phyloP scores from a whole-genome alignment of 1,140 invertebrate species.

The Bombyx mandarina region DNA sequence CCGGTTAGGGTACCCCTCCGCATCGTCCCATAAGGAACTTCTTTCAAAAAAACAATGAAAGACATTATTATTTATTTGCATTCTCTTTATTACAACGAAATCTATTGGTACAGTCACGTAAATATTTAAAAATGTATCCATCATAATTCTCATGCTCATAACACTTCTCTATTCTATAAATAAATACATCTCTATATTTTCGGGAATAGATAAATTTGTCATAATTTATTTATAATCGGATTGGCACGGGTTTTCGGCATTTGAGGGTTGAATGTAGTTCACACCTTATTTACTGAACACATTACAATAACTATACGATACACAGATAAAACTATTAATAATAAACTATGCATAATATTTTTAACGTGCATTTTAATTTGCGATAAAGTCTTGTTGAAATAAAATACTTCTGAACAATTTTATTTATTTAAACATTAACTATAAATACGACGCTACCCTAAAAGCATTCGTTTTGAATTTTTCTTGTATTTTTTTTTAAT shows the following conservation, averaged over 20 bases:
- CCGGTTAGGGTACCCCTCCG: no score
- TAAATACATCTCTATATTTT: no score
- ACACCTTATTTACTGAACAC: constrained; percentile 27
- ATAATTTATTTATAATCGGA: no score
- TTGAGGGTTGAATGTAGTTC: no score
- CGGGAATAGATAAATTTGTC: no score
- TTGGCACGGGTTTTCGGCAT: no score
- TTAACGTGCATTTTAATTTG: constrained; percentile 43
- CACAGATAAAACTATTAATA: constrained; percentile 33
- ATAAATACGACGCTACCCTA: constrained; percentile 41
- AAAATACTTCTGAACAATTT: constrained; percentile 4
- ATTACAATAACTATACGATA: constrained; percentile 27
- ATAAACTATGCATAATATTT: constrained; percentile 30
- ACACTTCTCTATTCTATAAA: no score
- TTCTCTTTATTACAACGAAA: constrained; percentile 62
- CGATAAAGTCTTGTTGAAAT: constrained; percentile 19
- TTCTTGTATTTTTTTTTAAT: constrained; percentile 45
- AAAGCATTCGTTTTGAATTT: constrained; percentile 32
- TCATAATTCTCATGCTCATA: neutral
- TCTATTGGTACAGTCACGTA: constrained; percentile 60
- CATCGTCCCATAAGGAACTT: no score
- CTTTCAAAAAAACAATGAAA: neutral
- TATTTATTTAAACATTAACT: constrained; percentile 1
- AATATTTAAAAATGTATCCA: constrained; percentile 1
- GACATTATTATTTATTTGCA: constrained; percentile 13